A percentile compares a stretch with the other conserved stretches of the same genome.
Evolutionary conservation across 2,888 invertebrate species (phyloP).

Genomic region (Ichneumoninae sp.): DNA sequence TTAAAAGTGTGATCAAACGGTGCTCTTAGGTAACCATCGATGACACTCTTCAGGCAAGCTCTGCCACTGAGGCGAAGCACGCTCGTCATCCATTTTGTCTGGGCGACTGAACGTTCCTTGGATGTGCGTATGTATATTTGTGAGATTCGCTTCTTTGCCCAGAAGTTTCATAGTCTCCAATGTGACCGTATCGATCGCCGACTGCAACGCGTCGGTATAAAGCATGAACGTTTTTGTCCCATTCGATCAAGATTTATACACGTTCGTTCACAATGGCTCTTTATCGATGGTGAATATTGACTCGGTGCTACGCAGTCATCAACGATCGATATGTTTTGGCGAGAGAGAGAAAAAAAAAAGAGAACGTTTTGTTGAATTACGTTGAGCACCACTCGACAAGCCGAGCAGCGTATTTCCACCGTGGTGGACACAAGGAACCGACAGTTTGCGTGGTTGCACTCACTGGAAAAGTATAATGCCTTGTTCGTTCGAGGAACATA

Average conservation of each 20-base stretch:
- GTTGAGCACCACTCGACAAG: slow-evolving; percentile 50
- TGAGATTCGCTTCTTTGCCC: neutral
- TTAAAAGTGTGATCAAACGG: neutral
- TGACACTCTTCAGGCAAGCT: neutral
- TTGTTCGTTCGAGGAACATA: neutral
- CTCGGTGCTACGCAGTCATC: slow-evolving; percentile 3
- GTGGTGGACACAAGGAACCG: neutral
- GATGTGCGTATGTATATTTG: slow-evolving; percentile 13
- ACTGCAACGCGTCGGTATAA: neutral
- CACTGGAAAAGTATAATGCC: slow-evolving; percentile 14
- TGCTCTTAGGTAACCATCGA: neutral
- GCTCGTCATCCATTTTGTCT: slow-evolving; percentile 38
- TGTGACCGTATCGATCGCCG: slow-evolving; percentile 1
- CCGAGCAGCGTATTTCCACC: slow-evolving; percentile 32
- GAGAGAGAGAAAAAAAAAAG: neutral
- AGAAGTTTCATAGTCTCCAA: neutral
- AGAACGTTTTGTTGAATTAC: neutral
- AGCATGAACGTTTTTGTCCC: neutral
- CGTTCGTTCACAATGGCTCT: neutral
- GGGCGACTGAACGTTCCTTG: neutral
- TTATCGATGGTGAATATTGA: slow-evolving; percentile 21
- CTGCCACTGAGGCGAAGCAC: neutral
- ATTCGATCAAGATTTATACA: neutral
- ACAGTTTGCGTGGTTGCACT: slow-evolving; percentile 30
- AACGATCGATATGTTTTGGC: slow-evolving; percentile 36